These are phyloP conservation scores for Trypoxylon attenuatum DNA, from an alignment of 2,888 invertebrate species.

Conservation along the genomic window DNA sequence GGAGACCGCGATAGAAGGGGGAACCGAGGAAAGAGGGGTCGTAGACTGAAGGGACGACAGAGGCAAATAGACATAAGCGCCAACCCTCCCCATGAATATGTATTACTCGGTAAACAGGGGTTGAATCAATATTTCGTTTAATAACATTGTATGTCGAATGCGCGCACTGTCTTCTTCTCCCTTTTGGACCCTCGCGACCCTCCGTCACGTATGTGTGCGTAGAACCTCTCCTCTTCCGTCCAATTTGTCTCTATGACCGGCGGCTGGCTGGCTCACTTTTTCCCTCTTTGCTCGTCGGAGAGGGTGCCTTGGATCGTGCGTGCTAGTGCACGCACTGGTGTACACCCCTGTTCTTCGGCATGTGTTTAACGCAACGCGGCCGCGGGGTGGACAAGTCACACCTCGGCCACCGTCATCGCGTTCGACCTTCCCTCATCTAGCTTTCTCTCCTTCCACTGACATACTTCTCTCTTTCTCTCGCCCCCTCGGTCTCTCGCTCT, in stretches of 20 bases:
- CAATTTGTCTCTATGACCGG: not conserved
- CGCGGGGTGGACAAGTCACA: constrained; percentile 36
- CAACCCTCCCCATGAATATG: constrained; percentile 71
- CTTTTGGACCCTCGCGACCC: not conserved
- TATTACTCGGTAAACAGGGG: constrained; percentile 74
- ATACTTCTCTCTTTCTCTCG: constrained; percentile 17
- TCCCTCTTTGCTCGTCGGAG: constrained; percentile 3
- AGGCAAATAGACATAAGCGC: constrained; percentile 69
- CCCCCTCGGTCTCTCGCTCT: constrained; percentile 20
- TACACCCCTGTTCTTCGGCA: constrained; percentile 12
- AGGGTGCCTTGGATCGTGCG: constrained; percentile 4
- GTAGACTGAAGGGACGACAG: constrained; percentile 23
- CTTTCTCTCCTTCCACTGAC: too few relatives aligned
- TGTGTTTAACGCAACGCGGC: constrained; percentile 36
- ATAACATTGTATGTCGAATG: constrained; percentile 71
- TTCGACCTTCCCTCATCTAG: constrained; percentile 16
- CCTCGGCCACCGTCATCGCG: constrained; percentile 38
- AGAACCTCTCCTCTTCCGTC: constrained; percentile 5
- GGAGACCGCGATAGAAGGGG: not conserved
- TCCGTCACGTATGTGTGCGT: constrained; percentile 20
- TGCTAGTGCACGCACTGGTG: constrained; percentile 15
- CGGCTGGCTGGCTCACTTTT: constrained; percentile 22
- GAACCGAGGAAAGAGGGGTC: not conserved
- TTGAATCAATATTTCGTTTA: constrained; percentile 75
- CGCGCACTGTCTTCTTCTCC: constrained; percentile 39